phyloP scores from a whole-genome alignment of 2,888 invertebrate genomes.

The Pheosia tremula region DNA sequence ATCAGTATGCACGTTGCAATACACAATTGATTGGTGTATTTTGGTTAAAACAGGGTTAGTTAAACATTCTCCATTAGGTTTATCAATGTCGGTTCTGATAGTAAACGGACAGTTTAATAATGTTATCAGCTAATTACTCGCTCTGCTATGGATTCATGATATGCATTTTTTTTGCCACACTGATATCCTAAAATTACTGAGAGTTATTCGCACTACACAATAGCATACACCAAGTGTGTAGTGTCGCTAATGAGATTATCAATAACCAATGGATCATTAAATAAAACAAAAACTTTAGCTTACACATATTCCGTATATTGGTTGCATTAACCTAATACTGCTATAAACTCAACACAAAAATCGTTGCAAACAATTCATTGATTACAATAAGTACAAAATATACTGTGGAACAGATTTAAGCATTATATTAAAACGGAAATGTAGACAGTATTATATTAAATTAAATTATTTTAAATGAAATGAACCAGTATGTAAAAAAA shows the following conservation, averaged over 20 bases:
- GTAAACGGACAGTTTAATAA: not conserved
- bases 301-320: slow-evolving; percentile 65
- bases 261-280: slow-evolving; percentile 4
- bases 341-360: slow-evolving; percentile 55
- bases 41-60: not conserved
- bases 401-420: slow-evolving; percentile 17
- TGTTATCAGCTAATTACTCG: not conserved
- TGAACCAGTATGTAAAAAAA: slow-evolving; percentile 16
- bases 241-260: not conserved
- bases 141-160: not conserved
- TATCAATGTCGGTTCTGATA: slow-evolving; percentile 7
- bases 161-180: too few species aligned
- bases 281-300: slow-evolving; percentile 43
- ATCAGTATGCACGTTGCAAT: not conserved
- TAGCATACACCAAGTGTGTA: not conserved
- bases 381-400: slow-evolving; percentile 39
- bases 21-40: not conserved
- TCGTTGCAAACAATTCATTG: slow-evolving; percentile 50
- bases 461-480: not conserved
- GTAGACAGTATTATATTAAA: not conserved
- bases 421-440: not conserved
- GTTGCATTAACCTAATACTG: slow-evolving; percentile 55
- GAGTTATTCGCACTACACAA: too few species aligned
- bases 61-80: not conserved
- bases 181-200: not conserved